Percentiles rank a stretch among this genome's conserved stretches.
Evolutionary conservation across 1,140 invertebrate genomes (phyloP).

Genomic region (Tetramorium alpestre): DNA sequence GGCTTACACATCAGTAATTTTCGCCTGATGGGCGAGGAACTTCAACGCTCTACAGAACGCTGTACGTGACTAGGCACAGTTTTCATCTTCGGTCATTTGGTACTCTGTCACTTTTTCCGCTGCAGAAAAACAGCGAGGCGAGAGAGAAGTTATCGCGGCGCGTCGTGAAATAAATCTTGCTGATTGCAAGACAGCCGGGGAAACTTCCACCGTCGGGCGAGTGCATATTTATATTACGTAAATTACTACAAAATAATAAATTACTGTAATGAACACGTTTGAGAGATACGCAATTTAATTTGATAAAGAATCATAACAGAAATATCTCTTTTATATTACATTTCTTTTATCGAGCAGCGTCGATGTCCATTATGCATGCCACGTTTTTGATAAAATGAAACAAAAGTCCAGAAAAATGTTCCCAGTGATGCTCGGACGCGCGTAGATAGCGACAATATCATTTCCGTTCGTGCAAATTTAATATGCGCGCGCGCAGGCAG

Average conservation of each 20-base stretch:
- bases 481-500: conserved; percentile 14
- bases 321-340: conserved; percentile 12
- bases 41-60: background rate
- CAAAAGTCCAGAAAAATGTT: conserved; percentile 52
- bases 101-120: conserved; percentile 18
- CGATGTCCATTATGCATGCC: conserved; percentile 36
- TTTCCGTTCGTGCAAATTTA: conserved; percentile 49
- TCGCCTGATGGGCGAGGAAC: conserved; percentile 23
- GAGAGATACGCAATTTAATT: conserved; percentile 11
- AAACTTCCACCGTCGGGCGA: background rate
- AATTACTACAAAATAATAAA: conserved; percentile 6
- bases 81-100: conserved; percentile 35
- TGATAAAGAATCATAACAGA: background rate
- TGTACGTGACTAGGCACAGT: conserved; percentile 46
- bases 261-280: background rate
- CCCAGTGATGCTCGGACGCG: conserved; percentile 5
- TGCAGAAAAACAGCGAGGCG: background rate
- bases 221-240: background rate
- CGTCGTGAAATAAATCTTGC: conserved; percentile 8
- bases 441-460: conserved; percentile 49
- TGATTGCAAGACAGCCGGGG: background rate
- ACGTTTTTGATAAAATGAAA: conserved; percentile 38
- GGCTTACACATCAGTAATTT: conserved; percentile 49
- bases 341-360: conserved; percentile 19
- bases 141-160: background rate